Percentiles rank a stretch among this genome's conserved stretches.
These are phyloP conservation scores for Rhyacophila brunnea DNA, from an alignment of 1,140 invertebrate species.

Conservation along the genomic window DNA sequence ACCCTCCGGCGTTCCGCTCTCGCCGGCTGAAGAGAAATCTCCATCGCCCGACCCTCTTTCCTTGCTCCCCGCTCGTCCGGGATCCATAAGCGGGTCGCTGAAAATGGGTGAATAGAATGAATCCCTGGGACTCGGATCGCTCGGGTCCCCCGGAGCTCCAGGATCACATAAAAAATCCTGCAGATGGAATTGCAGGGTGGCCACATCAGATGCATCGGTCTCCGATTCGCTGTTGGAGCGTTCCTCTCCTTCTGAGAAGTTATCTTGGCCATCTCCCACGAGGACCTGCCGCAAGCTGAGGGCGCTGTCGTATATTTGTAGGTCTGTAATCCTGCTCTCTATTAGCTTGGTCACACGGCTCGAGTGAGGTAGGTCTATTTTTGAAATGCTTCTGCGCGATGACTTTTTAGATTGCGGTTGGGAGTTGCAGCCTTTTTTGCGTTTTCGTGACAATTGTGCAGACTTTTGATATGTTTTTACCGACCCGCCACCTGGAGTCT, in stretches of 20 bases:
- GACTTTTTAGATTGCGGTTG: too few relatives aligned
- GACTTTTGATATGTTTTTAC: too few relatives aligned
- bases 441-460: too few relatives aligned
- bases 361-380: too few relatives aligned
- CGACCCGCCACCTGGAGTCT: too few relatives aligned
- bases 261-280: neutral
- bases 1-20: slow-evolving; percentile 39
- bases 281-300: neutral
- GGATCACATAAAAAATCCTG: slow-evolving; percentile 31
- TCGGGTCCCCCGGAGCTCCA: too few relatives aligned
- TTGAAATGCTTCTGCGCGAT: too few relatives aligned
- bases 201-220: neutral
- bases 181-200: neutral
- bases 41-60: slow-evolving; percentile 1
- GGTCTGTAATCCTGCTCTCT: too few relatives aligned
- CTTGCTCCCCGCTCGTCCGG: neutral
- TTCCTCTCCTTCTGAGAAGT: neutral
- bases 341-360: too few relatives aligned
- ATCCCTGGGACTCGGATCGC: slow-evolving; percentile 13
- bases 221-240: slow-evolving; percentile 1
- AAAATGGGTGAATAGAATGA: slow-evolving; percentile 32
- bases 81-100: neutral
- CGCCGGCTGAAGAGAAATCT: neutral
- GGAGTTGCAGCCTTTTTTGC: too few relatives aligned
- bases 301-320: neutral